Conservation (phyloP, 2,888 invertebrate genomes). For the Drosophila histrio region DNA sequence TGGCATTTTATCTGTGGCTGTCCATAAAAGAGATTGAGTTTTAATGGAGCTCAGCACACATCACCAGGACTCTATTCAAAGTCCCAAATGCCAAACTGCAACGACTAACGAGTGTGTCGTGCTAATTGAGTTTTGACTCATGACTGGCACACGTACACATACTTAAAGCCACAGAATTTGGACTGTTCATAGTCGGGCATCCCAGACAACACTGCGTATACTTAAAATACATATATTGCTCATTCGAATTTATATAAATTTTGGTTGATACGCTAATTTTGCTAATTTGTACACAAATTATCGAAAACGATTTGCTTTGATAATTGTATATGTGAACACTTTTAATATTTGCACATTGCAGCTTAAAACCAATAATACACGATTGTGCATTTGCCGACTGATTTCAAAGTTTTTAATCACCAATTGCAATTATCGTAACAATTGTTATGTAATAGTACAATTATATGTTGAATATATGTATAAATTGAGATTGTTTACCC, state of each 20-base stretch:
- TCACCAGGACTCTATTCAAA: not conserved
- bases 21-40: conserved; percentile 21
- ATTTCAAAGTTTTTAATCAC: not conserved
- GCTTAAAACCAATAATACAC: not conserved
- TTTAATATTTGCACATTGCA: not conserved
- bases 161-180: not conserved
- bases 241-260: not conserved
- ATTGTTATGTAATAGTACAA: not conserved
- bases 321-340: not conserved
- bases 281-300: conserved; percentile 1
- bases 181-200: not conserved
- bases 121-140: conserved; percentile 40
- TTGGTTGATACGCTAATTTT: conserved; percentile 3
- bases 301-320: not conserved
- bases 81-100: conserved; percentile 14
- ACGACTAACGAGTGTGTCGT: conserved; percentile 41
- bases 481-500: not conserved
- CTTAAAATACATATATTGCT: conserved; percentile 6
- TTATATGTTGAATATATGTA: not conserved
- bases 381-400: not conserved
- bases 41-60: conserved; percentile 31
- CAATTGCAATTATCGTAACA: not conserved
- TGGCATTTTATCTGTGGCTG: not conserved
- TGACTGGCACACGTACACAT: not conserved
- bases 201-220: conserved; percentile 10